Conservation (phyloP, 2,113 vertebrate genomes). For the Podarcis muralis region DNA sequence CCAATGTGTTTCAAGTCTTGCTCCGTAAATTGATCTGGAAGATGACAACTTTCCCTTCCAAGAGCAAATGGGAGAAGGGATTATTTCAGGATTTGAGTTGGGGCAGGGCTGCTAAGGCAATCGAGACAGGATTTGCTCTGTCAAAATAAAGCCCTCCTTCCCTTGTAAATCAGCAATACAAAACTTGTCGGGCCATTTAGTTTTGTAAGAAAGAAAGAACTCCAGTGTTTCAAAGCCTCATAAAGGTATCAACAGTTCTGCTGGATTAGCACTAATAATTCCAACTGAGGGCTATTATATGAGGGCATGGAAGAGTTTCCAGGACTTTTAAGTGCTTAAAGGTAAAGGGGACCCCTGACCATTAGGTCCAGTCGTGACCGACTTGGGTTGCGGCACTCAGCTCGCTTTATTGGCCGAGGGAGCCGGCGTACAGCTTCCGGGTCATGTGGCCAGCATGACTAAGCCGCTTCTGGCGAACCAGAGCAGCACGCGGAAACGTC, state of each 20-base stretch:
- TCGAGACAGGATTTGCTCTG: not conserved
- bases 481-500: no score
- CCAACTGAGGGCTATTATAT: not conserved
- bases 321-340: not conserved
- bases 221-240: not conserved
- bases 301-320: not conserved
- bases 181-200: not conserved
- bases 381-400: no score
- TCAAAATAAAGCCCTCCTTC: not conserved
- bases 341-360: no score
- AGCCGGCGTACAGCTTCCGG: no score
- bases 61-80: not conserved
- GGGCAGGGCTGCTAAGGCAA: not conserved
- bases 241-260: not conserved
- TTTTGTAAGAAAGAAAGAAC: not conserved
- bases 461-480: no score
- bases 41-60: not conserved
- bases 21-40: not conserved
- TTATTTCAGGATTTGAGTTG: not conserved
- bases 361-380: no score
- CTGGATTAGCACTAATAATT: not conserved
- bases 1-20: slow-evolving; percentile 29
- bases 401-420: no score
- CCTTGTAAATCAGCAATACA: not conserved
- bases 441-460: no score